A percentile compares a stretch with the other conserved stretches of the same genome.
These are phyloP conservation scores for Astreopora myriophthalma DNA, from an alignment of 64 coral and sea anemone genomes.

Conservation along the genomic window DNA sequence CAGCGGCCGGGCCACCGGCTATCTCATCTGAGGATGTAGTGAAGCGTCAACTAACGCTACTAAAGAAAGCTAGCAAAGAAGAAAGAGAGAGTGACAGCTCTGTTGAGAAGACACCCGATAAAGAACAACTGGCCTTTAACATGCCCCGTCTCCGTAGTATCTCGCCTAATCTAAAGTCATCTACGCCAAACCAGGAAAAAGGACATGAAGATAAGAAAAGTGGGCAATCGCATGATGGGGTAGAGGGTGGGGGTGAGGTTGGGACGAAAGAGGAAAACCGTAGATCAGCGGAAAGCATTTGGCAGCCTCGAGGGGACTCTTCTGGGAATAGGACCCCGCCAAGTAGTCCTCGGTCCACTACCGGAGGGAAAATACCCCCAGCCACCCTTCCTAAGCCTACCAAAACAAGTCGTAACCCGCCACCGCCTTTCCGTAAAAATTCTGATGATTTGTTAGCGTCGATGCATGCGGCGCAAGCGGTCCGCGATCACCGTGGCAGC, in stretches of 20 bases:
- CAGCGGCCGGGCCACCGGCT: not conserved
- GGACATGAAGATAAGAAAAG: conserved; percentile 1
- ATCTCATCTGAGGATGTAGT: conserved; percentile 68
- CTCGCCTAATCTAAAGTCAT: conserved; percentile 12
- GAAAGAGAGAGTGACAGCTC: not conserved
- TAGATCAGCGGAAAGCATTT: conserved; percentile 34
- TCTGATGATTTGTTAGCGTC: conserved; percentile 74
- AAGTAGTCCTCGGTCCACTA: conserved; percentile 26
- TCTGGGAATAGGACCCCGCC: conserved; percentile 21
- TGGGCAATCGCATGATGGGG: not conserved
- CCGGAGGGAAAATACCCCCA: conserved; percentile 64
- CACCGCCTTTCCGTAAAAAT: conserved; percentile 44
- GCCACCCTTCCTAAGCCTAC: conserved; percentile 86
- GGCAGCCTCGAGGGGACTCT: conserved; percentile 32
- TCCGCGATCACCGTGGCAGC: conserved; percentile 44
- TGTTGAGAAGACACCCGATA: conserved; percentile 21
- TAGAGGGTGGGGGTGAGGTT: too few relatives aligned
- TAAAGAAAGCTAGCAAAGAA: conserved; percentile 9
- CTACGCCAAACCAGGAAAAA: not conserved
- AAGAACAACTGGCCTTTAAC: not conserved
- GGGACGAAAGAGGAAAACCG: conserved; percentile 7
- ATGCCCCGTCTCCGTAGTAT: conserved; percentile 10
- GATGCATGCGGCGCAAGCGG: conserved; percentile 76
- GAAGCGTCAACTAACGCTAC: conserved; percentile 21
- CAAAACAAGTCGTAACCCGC: conserved; percentile 44